These are phyloP conservation scores for Bombus turneri DNA, from an alignment of 1,140 invertebrate genomes.

Conservation along the genomic window DNA sequence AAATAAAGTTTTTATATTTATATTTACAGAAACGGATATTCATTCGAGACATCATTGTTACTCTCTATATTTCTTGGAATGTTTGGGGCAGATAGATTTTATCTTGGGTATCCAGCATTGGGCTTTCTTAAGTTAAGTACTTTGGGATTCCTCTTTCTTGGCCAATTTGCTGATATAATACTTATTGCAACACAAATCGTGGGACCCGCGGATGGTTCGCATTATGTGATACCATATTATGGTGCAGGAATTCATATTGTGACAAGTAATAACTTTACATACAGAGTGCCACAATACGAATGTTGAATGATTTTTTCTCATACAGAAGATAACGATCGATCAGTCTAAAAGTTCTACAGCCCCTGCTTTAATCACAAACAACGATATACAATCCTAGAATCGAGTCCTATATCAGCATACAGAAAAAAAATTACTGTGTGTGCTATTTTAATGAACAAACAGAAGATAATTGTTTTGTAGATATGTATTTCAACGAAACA, in stretches of 20 bases:
- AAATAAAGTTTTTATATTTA: constrained; percentile 11
- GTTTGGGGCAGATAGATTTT: constrained; percentile 99
- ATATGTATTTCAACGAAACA: constrained; percentile 66
- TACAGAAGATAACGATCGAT: constrained; percentile 7
- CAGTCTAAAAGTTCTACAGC: constrained; percentile 47
- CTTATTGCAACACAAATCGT: constrained; percentile 97
- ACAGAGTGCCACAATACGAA: constrained; percentile 90
- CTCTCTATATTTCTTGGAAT: constrained; percentile 97
- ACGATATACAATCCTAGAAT: constrained; percentile 63
- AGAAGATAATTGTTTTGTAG: constrained; percentile 51
- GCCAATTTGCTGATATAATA: constrained; percentile 96
- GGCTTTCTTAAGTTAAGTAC: constrained; percentile 97
- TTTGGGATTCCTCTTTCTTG: constrained; percentile 97
- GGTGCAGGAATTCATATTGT: constrained; percentile 93
- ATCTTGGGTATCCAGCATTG: constrained; percentile 97
- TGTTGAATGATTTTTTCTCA: constrained; percentile 82
- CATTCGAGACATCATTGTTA: constrained; percentile 94
- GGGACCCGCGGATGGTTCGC: constrained; percentile 97
- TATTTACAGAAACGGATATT: constrained; percentile 92
- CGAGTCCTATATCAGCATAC: constrained; percentile 55
- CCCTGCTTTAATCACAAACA: constrained; percentile 55
- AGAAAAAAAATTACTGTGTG: constrained; percentile 44
- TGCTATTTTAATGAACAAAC: constrained; percentile 40
- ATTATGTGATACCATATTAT: constrained; percentile 97
- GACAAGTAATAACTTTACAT: constrained; percentile 93